Evolutionary conservation across 2,113 vertebrate genomes (phyloP).

Genomic region (Sarotherodon lohbergeri): DNA sequence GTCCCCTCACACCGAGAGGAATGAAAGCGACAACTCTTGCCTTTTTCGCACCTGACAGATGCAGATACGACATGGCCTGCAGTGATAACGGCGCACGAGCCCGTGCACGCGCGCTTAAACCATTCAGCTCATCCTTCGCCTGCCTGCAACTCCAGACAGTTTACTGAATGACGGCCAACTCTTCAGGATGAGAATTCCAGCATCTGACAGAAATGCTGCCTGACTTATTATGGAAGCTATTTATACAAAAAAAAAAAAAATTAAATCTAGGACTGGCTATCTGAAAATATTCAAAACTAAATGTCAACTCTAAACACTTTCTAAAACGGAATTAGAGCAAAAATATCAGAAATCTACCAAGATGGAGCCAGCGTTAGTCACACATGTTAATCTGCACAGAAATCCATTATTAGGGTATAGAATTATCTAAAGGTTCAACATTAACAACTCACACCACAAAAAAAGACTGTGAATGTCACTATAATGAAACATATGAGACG

Average conservation of each 20-base stretch:
- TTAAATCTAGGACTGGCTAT: neutral
- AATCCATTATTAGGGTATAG: neutral
- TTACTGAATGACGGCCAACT: neutral
- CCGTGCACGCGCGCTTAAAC: neutral
- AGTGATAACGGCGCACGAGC: constrained; percentile 1
- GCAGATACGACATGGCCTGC: constrained; percentile 25
- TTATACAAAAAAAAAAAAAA: neutral
- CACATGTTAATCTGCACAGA: neutral
- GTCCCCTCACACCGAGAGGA: neutral
- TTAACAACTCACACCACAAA: neutral
- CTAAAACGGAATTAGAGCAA: neutral
- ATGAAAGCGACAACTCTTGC: neutral
- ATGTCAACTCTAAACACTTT: neutral
- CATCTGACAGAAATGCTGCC: neutral
- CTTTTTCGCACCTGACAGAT: constrained; percentile 16
- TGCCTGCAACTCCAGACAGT: neutral
- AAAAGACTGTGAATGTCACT: neutral
- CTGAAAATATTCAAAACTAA: neutral
- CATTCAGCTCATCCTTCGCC: neutral
- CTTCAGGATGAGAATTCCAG: neutral
- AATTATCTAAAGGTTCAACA: neutral
- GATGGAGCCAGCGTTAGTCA: neutral
- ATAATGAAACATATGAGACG: neutral
- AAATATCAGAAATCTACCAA: neutral
- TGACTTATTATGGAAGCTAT: neutral